Evolutionary conservation across 2,113 vertebrate species (phyloP).

Genomic region (Bolborhynchus lineola): DNA sequence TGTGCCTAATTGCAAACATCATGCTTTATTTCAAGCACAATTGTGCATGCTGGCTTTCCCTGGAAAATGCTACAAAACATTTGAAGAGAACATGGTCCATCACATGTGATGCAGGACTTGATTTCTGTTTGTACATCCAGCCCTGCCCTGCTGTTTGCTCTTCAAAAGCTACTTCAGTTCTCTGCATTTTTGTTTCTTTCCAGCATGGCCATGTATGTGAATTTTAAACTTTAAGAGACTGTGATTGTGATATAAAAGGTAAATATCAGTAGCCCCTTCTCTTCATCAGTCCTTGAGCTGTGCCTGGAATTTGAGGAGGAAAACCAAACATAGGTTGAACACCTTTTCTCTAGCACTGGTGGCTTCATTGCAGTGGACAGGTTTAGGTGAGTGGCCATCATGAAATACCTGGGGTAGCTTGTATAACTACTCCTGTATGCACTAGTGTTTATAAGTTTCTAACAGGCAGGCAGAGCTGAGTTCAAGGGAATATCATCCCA

Average conservation of each 20-base stretch:
- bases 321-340: neutral
- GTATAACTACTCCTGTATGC: neutral
- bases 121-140: neutral
- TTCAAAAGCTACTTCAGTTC: neutral
- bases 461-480: neutral
- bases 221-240: neutral
- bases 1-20: neutral
- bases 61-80: neutral
- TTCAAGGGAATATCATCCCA: neutral
- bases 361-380: neutral
- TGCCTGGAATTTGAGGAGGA: neutral
- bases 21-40: neutral
- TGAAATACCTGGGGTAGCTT: neutral
- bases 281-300: neutral
- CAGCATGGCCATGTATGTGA: neutral
- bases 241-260: neutral
- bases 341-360: neutral
- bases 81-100: neutral
- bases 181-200: neutral
- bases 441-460: neutral
- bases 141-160: neutral
- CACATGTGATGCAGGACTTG: neutral
- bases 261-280: neutral
- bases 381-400: neutral
- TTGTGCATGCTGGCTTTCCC: neutral